These are phyloP conservation scores for Halcyon leucocephala DNA, from an alignment of 2,797 vertebrate genomes.

Conservation along the genomic window DNA sequence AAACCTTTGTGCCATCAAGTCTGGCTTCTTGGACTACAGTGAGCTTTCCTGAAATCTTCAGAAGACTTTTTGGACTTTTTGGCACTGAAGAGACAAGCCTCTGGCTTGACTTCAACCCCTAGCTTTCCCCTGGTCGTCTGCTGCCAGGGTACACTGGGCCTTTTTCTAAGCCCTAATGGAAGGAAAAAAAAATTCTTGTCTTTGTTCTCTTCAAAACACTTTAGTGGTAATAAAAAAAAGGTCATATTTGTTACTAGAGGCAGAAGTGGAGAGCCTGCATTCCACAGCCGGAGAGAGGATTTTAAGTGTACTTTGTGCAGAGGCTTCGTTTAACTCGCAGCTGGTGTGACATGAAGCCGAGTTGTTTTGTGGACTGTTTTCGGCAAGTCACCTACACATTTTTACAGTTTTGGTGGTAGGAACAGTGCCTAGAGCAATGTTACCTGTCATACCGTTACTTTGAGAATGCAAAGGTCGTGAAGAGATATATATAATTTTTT, in stretches of 20 bases:
- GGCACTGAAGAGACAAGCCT: neutral
- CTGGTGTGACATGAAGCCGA: no score
- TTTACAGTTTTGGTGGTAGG: neutral
- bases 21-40: neutral
- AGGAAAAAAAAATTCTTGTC: neutral
- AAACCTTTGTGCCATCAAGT: neutral
- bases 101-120: neutral
- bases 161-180: neutral
- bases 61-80: neutral
- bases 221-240: neutral
- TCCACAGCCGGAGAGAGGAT: neutral
- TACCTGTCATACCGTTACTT: neutral
- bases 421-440: neutral
- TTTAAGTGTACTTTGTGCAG: neutral
- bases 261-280: neutral
- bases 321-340: neutral
- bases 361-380: no score
- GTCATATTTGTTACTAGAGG: neutral
- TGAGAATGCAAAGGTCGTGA: neutral
- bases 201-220: neutral
- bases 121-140: fast-evolving
- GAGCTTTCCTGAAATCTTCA: neutral
- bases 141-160: neutral
- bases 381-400: neutral
- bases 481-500: neutral